Evolutionary conservation across 2,113 vertebrate species (phyloP).

Genomic region (Puma concolor): DNA sequence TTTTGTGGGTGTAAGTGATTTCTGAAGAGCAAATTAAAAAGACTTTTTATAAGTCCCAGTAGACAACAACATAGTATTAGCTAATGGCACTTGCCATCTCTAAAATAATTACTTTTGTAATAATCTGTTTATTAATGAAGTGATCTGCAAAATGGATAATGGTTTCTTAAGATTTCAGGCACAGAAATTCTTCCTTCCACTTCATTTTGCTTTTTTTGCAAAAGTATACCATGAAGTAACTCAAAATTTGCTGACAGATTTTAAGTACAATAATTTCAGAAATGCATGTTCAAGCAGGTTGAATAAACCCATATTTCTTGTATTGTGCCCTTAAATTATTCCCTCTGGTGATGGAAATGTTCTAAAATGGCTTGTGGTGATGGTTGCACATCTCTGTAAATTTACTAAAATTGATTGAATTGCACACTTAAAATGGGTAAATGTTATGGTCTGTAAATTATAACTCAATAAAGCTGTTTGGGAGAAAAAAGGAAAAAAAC

Average conservation of each 20-base stretch:
- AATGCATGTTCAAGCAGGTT: slow-evolving; percentile 49
- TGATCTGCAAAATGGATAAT: slow-evolving; percentile 71
- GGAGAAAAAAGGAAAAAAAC: not conserved
- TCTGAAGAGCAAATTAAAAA: slow-evolving; percentile 77
- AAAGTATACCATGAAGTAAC: slow-evolving; percentile 47
- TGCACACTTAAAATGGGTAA: slow-evolving; percentile 32
- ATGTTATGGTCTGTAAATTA: slow-evolving; percentile 55
- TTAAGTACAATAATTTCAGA: slow-evolving; percentile 57
- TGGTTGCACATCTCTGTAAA: slow-evolving; percentile 10
- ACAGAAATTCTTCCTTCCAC: slow-evolving; percentile 10
- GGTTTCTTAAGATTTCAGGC: slow-evolving; percentile 63
- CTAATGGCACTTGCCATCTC: slow-evolving; percentile 66
- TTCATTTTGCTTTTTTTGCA: slow-evolving; percentile 39
- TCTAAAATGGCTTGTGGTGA: slow-evolving; percentile 12
- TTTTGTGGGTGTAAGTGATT: slow-evolving; percentile 74
- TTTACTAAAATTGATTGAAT: slow-evolving; percentile 47
- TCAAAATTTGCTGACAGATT: slow-evolving; percentile 63
- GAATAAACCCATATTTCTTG: slow-evolving; percentile 31
- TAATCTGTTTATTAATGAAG: slow-evolving; percentile 77
- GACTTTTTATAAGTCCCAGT: slow-evolving; percentile 68
- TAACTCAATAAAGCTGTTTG: not conserved
- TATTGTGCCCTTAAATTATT: slow-evolving; percentile 49
- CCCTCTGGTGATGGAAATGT: slow-evolving; percentile 64
- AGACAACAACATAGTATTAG: slow-evolving; percentile 62
- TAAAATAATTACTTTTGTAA: slow-evolving; percentile 77